Conservation (phyloP, 2,113 vertebrate genomes). For the Semnopithecus entellus region DNA sequence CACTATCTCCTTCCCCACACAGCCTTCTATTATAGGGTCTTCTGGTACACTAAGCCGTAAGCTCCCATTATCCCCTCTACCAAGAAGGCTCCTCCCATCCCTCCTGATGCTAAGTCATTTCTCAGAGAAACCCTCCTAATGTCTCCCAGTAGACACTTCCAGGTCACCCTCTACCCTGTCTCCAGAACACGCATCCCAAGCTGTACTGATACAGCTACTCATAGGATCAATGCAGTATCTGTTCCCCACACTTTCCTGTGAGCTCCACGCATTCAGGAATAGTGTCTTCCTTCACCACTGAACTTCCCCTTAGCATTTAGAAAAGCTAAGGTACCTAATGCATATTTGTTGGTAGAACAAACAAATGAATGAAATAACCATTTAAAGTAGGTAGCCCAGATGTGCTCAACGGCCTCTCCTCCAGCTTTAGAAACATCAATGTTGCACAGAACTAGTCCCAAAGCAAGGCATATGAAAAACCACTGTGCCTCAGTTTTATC, state of each 20-base stretch:
- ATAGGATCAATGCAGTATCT: not conserved
- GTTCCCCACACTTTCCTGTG: not conserved
- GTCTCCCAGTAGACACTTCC: not conserved
- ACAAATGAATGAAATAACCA: not conserved
- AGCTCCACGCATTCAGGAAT: not conserved
- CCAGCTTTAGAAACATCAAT: not conserved
- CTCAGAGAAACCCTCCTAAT: not conserved
- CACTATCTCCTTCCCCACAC: not conserved
- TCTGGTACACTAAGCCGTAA: not conserved
- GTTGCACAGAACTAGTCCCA: not conserved
- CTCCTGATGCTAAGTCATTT: not conserved
- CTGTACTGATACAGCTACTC: not conserved
- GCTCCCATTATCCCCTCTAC: not conserved
- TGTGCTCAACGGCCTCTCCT: not conserved
- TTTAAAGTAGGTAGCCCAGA: not conserved
- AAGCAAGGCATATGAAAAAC: not conserved
- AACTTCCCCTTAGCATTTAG: not conserved
- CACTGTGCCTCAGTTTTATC: not conserved
- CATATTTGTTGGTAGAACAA: not conserved
- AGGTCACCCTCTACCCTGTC: not conserved
- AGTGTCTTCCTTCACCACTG: not conserved
- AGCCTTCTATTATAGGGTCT: not conserved
- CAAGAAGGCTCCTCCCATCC: not conserved
- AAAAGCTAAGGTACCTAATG: not conserved
- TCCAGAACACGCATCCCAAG: not conserved